These are phyloP conservation scores for Picus viridis DNA, from an alignment of 2,797 vertebrate genomes.

Conservation along the genomic window DNA sequence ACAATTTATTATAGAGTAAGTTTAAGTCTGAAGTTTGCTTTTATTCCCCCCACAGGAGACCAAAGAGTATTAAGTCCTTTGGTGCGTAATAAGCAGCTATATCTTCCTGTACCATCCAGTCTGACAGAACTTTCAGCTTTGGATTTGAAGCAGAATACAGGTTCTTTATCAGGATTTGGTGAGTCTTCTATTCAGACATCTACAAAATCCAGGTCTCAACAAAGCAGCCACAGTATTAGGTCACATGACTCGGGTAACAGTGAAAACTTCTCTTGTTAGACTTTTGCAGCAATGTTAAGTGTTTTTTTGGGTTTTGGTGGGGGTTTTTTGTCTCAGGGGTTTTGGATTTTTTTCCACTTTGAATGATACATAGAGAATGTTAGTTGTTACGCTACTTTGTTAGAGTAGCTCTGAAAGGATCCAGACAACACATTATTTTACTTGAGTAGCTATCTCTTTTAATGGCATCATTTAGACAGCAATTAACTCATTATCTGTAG, in stretches of 20 bases:
- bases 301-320: neutral
- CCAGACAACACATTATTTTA: neutral
- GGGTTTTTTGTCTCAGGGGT: neutral
- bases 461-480: neutral
- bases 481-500: neutral
- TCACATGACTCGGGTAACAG: constrained; percentile 60
- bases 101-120: constrained; percentile 65
- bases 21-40: constrained; percentile 39
- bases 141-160: constrained; percentile 65
- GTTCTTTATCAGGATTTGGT: constrained; percentile 68
- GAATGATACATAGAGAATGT: neutral
- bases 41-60: constrained; percentile 59
- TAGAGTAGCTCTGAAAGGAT: neutral
- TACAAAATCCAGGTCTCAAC: constrained; percentile 73
- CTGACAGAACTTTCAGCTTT: constrained; percentile 69
- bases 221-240: constrained; percentile 64
- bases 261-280: neutral
- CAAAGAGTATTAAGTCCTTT: constrained; percentile 73
- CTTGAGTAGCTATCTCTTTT: neutral
- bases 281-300: neutral
- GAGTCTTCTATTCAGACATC: constrained; percentile 66
- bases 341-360: neutral
- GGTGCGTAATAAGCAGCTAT: constrained; percentile 67
- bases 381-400: neutral
- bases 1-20: neutral